Conservation (phyloP, 1,140 invertebrate species). For the Carposina sasakii region DNA sequence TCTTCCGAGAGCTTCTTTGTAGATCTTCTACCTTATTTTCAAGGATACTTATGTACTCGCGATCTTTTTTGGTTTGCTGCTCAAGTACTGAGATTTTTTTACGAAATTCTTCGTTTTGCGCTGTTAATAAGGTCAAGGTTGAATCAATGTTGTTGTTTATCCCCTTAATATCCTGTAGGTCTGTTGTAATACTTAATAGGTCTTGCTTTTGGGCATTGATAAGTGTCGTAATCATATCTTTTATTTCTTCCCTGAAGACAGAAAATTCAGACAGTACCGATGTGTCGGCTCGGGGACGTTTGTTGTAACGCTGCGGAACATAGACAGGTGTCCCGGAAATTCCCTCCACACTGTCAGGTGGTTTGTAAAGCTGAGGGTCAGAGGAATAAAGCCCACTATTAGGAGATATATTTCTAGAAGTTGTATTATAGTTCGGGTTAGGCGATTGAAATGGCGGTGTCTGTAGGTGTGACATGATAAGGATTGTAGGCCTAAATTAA, state of each 20-base stretch:
- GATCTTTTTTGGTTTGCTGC: not conserved
- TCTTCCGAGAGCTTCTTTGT: not conserved
- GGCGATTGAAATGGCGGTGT: too few species aligned
- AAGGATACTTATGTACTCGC: not conserved
- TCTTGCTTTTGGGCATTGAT: not conserved
- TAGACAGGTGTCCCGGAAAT: not conserved
- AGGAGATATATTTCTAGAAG: not conserved
- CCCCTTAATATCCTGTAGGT: not conserved
- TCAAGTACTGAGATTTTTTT: not conserved
- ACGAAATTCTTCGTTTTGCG: slow-evolving; percentile 1
- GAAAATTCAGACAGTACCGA: not conserved
- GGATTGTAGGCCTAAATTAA: too few species aligned
- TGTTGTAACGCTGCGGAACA: not conserved
- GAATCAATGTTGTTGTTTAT: not conserved
- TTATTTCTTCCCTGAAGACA: not conserved
- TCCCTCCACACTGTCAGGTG: not conserved
- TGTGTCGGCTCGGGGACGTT: not conserved
- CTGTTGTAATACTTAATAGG: not conserved
- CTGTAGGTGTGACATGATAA: too few species aligned
- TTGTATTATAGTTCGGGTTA: too few species aligned
- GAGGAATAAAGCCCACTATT: not conserved
- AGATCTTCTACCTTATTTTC: not conserved
- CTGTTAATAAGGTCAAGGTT: not conserved
- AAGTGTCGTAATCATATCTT: not conserved
- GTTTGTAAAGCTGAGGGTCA: not conserved